Percentiles rank a stretch among this genome's conserved stretches.
Conservation (phyloP, 2,113 vertebrate genomes). For the Zosterops lateralis region DNA sequence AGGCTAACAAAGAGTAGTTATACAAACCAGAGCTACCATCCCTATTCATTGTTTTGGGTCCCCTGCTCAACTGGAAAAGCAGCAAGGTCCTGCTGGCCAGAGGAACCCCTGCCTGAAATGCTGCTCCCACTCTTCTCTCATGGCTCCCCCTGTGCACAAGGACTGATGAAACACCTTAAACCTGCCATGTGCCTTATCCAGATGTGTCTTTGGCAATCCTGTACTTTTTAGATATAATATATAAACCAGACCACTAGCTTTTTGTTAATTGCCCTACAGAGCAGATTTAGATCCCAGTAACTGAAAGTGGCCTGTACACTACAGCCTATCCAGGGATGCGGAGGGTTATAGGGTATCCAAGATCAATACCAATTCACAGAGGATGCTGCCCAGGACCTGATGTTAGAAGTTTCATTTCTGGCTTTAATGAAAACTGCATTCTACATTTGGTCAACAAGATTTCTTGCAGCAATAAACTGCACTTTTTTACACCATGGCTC, state of each 20-base stretch:
- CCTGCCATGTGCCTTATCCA: not conserved
- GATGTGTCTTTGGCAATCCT: not conserved
- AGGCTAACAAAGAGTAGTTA: not conserved
- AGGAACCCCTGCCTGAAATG: fast-evolving
- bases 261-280: not conserved
- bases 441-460: constrained; percentile 35
- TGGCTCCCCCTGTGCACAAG: not conserved
- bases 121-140: not conserved
- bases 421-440: constrained; percentile 51
- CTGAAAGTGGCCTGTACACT: not conserved
- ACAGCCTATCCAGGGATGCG: not conserved
- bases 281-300: not conserved
- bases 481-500: not conserved
- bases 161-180: not conserved
- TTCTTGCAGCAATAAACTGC: constrained; percentile 55
- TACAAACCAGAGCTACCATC: not conserved
- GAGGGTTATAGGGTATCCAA: not conserved
- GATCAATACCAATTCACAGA: constrained; percentile 60
- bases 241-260: not conserved
- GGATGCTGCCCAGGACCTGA: not conserved
- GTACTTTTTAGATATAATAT: not conserved
- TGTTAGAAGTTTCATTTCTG: constrained; percentile 49
- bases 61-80: not conserved
- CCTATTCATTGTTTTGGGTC: not conserved
- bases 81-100: not conserved